These are phyloP conservation scores for Aythya fuligula DNA, from an alignment of 2,797 vertebrate species.

Conservation along the genomic window DNA sequence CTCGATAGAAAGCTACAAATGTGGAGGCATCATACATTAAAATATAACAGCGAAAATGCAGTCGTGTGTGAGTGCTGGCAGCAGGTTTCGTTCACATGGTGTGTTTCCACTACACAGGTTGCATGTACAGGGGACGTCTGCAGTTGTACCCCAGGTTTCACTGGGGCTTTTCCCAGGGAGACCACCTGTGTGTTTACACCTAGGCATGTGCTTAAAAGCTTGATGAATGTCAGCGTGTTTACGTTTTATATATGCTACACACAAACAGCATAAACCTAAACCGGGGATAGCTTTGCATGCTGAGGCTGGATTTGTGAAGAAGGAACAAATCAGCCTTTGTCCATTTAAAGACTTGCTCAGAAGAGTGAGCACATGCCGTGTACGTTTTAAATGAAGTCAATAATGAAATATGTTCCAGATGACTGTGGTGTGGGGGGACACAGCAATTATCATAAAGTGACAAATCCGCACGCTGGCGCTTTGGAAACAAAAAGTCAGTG, in stretches of 20 bases:
- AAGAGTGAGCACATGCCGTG: conserved; percentile 19
- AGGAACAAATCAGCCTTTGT: conserved; percentile 38
- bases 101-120: too few species aligned
- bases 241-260: not conserved
- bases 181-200: not conserved
- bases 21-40: not conserved
- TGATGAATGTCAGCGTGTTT: not conserved
- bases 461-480: not conserved
- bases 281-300: not conserved
- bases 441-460: conserved; percentile 13
- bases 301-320: not conserved
- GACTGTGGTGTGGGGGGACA: not conserved
- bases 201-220: not conserved
- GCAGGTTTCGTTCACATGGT: not conserved
- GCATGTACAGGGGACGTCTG: fast-evolving
- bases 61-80: not conserved
- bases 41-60: not conserved
- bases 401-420: conserved; percentile 53
- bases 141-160: not conserved
- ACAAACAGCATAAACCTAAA: not conserved
- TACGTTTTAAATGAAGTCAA: conserved; percentile 16
- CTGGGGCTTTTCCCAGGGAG: not conserved
- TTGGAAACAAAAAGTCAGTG: conserved; percentile 22
- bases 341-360: not conserved
- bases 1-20: not conserved